Evolutionary conservation across 2,113 vertebrate species (phyloP).

Genomic region (Psammodynastes pulverulentus): DNA sequence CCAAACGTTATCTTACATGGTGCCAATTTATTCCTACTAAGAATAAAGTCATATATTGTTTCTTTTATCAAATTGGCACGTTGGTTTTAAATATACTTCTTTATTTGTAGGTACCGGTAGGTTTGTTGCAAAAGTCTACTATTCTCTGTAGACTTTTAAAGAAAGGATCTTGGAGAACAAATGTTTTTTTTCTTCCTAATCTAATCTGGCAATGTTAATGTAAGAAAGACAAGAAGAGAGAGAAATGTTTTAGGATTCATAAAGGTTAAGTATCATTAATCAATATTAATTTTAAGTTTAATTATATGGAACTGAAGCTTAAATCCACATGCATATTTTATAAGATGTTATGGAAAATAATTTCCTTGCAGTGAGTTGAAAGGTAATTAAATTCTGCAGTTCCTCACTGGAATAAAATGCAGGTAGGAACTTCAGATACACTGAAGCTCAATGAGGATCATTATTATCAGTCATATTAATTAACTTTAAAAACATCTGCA

Average conservation of each 20-base stretch:
- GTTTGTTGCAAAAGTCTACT: not conserved
- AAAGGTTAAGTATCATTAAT: slow-evolving; percentile 38
- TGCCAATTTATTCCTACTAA: not conserved
- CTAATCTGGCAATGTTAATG: slow-evolving; percentile 47
- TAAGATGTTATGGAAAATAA: slow-evolving; percentile 1
- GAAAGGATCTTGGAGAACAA: slow-evolving; percentile 36
- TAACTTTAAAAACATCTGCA: not conserved
- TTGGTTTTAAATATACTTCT: not conserved
- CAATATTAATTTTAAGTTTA: slow-evolving; percentile 53
- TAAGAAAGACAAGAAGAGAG: slow-evolving; percentile 43
- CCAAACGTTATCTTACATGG: not conserved
- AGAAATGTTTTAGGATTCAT: slow-evolving; percentile 36
- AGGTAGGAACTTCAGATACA: not conserved
- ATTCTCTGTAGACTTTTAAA: slow-evolving; percentile 7
- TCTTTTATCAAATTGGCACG: not conserved
- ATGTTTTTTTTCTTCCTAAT: slow-evolving; percentile 46
- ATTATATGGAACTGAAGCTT: slow-evolving; percentile 16
- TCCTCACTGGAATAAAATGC: not conserved
- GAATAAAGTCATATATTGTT: not conserved
- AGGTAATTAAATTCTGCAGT: not conserved
- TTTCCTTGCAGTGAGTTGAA: slow-evolving; percentile 2
- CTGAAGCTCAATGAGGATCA: not conserved
- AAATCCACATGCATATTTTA: slow-evolving; percentile 12
- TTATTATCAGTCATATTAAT: not conserved
- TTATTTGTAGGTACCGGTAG: rapidly evolving